These are phyloP conservation scores for Elegia similella DNA, from an alignment of 2,888 invertebrate species.

Conservation along the genomic window DNA sequence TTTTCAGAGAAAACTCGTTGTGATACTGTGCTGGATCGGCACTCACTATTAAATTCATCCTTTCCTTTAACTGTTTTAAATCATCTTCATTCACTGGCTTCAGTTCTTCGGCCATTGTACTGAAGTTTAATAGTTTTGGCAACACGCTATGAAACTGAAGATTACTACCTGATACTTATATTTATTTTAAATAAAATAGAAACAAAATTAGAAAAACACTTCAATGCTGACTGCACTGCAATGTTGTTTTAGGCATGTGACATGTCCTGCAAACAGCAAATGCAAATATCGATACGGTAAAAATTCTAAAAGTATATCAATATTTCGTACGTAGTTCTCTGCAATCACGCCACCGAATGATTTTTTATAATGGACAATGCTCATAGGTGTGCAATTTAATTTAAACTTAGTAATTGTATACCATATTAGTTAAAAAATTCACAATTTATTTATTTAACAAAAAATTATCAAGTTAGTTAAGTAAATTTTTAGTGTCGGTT, in stretches of 20 bases:
- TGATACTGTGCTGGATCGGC: slow-evolving; percentile 89
- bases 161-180: background rate
- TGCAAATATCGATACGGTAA: background rate
- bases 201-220: background rate
- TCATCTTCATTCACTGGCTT: slow-evolving; percentile 83
- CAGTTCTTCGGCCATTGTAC: slow-evolving; percentile 61
- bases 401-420: no score
- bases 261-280: background rate
- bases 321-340: no score
- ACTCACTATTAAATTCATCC: slow-evolving; percentile 87
- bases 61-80: slow-evolving; percentile 84
- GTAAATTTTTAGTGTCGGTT: no score
- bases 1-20: slow-evolving; percentile 86
- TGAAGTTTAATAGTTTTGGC: background rate
- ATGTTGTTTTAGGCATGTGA: background rate
- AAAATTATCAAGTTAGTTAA: no score
- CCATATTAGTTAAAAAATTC: no score
- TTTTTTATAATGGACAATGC: no score
- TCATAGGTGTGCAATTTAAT: no score
- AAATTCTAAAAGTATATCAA: no score
- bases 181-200: background rate
- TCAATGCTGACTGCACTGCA: background rate
- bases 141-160: background rate
- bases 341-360: no score
- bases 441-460: no score